Conservation (phyloP, 2,888 invertebrate species). For the Agonum fuliginosum region DNA sequence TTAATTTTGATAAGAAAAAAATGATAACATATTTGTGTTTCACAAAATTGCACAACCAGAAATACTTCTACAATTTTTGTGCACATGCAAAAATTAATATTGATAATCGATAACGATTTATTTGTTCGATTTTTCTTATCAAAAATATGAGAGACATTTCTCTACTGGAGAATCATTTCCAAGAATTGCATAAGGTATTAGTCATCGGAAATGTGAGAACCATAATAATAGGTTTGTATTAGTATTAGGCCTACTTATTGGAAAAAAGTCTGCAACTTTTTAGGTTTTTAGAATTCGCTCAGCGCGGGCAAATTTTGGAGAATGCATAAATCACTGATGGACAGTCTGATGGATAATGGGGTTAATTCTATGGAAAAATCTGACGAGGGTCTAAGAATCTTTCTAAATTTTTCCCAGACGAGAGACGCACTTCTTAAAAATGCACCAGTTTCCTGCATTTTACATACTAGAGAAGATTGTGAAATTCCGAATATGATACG, state of each 20-base stretch:
- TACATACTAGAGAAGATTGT: not conserved
- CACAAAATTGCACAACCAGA: not conserved
- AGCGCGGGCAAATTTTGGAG: not conserved
- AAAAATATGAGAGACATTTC: not conserved
- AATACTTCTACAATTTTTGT: not conserved
- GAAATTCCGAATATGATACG: not conserved
- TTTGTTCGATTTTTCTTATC: not conserved
- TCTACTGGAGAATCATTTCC: not conserved
- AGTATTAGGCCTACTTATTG: not conserved
- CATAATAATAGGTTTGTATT: not conserved
- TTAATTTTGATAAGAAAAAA: not conserved
- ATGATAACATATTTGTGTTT: not conserved
- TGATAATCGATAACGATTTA: not conserved
- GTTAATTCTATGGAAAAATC: constrained; percentile 1
- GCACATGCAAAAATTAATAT: not conserved
- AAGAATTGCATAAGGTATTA: not conserved
- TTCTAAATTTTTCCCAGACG: not conserved
- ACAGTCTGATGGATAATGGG: constrained; percentile 2
- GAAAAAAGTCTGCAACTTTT: not conserved
- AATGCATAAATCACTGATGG: constrained; percentile 1
- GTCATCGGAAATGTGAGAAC: not conserved
- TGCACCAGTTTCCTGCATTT: not conserved
- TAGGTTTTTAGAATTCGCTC: not conserved
- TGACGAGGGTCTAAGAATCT: not conserved
- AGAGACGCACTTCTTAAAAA: not conserved